Percentiles rank a stretch among this genome's conserved stretches.
Conservation (phyloP, 2,797 vertebrate species). For the Sebastes nivosus region DNA sequence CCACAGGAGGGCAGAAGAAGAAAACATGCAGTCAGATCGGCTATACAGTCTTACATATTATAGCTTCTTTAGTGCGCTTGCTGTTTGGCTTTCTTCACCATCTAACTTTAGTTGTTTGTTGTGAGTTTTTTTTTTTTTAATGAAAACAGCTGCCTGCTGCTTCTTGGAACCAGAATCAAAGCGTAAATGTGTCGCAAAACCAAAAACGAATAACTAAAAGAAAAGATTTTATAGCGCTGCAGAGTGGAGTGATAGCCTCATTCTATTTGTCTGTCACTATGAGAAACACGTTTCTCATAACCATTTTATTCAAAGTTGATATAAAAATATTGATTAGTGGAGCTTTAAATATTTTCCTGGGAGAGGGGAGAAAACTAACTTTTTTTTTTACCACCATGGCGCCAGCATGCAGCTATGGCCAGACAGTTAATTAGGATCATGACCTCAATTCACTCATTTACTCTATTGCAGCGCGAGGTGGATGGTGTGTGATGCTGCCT, state of each 20-base stretch:
- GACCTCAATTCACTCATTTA: slow-evolving; percentile 40
- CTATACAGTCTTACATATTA: neutral
- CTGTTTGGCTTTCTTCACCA: neutral
- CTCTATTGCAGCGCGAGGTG: slow-evolving; percentile 4
- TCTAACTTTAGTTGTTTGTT: neutral
- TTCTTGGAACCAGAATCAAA: too few species aligned
- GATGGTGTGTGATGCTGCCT: slow-evolving; percentile 1
- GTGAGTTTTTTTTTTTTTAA: neutral
- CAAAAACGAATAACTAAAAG: too few species aligned
- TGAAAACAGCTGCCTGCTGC: neutral
- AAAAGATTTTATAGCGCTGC: neutral
- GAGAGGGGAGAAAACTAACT: neutral
- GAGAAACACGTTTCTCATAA: neutral
- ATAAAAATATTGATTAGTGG: neutral
- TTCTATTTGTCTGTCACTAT: neutral
- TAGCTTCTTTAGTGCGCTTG: neutral
- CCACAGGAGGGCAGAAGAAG: neutral
- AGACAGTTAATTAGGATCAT: slow-evolving; percentile 56
- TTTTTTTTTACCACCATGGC: neutral
- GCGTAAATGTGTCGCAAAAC: too few species aligned
- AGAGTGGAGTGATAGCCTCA: too few species aligned
- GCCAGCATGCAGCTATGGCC: slow-evolving; percentile 10
- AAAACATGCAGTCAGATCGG: neutral
- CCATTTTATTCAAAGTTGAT: neutral
- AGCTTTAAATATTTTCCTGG: neutral